phyloP scores from a whole-genome alignment of 1,140 invertebrate species.

The Drosophila ercepeae region DNA sequence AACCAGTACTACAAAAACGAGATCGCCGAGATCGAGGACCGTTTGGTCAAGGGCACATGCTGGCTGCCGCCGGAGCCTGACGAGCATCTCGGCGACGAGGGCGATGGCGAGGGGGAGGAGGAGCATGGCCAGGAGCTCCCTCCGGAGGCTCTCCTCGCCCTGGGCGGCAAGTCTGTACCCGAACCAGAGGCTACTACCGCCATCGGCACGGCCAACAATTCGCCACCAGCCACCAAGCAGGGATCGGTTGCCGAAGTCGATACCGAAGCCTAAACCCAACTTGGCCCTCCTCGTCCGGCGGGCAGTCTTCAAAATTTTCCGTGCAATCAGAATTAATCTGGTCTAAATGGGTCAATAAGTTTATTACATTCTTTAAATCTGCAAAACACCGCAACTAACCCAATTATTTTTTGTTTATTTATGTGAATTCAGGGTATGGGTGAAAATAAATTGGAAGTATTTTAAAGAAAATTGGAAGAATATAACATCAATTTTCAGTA shows the following conservation, averaged over 20 bases:
- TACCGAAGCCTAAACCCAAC: slow-evolving; percentile 8
- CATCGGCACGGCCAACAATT: not conserved
- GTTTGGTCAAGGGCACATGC: slow-evolving; percentile 61
- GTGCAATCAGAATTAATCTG: not conserved
- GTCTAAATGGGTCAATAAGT: not conserved
- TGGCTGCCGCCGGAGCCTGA: slow-evolving; percentile 65
- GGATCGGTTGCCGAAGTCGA: slow-evolving; percentile 5
- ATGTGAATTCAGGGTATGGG: not conserved
- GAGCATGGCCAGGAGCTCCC: slow-evolving; percentile 6
- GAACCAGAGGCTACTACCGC: not conserved
- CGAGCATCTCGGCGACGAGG: slow-evolving; percentile 14
- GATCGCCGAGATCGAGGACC: slow-evolving; percentile 70
- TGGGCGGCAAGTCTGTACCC: slow-evolving; percentile 43
- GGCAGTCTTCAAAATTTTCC: slow-evolving; percentile 5
- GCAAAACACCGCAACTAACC: not conserved
- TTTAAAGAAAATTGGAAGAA: not conserved
- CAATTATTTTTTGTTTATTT: not conserved
- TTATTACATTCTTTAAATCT: not conserved
- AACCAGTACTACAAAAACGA: slow-evolving; percentile 75
- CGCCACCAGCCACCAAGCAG: slow-evolving; percentile 6
- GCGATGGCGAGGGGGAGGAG: slow-evolving; percentile 54
- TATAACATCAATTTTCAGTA: slow-evolving; percentile 16
- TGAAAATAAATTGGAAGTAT: not conserved
- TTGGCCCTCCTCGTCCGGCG: not conserved
- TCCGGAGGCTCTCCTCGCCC: slow-evolving; percentile 34